These are phyloP conservation scores for Epizoanthus illoricatus DNA, from an alignment of 92 coral and sea anemone species.

Conservation along the genomic window DNA sequence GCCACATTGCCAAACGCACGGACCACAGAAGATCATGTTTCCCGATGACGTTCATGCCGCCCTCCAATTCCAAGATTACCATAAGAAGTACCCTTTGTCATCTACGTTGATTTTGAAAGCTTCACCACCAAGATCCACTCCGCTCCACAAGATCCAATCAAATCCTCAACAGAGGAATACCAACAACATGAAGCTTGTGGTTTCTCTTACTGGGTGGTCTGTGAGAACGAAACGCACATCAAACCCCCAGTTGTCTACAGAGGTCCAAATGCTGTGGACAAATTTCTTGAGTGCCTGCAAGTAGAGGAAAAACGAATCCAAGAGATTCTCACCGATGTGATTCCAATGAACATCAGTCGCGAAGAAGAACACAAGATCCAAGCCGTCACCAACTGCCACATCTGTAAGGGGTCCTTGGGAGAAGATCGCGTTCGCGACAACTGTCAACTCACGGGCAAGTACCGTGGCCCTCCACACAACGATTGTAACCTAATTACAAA, in stretches of 20 bases:
- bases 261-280: slow-evolving; percentile 29
- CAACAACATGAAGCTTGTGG: slow-evolving; percentile 33
- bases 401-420: slow-evolving; percentile 20
- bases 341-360: slow-evolving; percentile 40
- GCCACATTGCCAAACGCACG: slow-evolving; percentile 43
- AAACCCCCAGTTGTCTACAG: slow-evolving; percentile 45
- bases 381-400: slow-evolving; percentile 7
- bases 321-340: slow-evolving; percentile 29
- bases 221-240: not conserved
- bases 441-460: slow-evolving; percentile 43
- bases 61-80: slow-evolving; percentile 37
- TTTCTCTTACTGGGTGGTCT: not conserved
- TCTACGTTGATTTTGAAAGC: slow-evolving; percentile 8
- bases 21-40: slow-evolving; percentile 46
- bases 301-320: slow-evolving; percentile 25
- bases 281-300: slow-evolving; percentile 31
- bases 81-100: slow-evolving; percentile 35
- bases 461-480: slow-evolving; percentile 37
- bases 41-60: slow-evolving; percentile 38
- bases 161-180: not conserved
- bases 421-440: slow-evolving; percentile 38
- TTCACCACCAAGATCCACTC: not conserved
- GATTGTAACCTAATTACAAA: slow-evolving; percentile 34
- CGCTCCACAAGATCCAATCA: too few relatives aligned
- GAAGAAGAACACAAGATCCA: slow-evolving; percentile 27